Conservation (phyloP, 2,888 invertebrate genomes). For the Pharmacophagus antenor region DNA sequence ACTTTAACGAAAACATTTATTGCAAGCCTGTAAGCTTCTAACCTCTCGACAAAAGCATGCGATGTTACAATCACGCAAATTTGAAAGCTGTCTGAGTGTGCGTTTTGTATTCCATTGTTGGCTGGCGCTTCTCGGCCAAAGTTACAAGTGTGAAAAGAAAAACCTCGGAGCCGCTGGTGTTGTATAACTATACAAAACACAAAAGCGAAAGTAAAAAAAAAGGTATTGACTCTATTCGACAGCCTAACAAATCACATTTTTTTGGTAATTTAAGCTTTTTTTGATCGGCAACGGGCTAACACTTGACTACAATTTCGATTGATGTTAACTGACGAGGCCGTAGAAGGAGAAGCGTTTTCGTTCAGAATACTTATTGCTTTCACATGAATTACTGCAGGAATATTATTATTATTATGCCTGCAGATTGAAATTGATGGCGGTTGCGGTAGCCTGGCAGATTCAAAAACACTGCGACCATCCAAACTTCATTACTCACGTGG, state of each 20-base stretch:
- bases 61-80: constrained; percentile 20
- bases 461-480: too few species aligned
- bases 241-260: background rate
- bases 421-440: too few species aligned
- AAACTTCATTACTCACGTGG: too few species aligned
- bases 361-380: too few species aligned
- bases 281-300: too few species aligned
- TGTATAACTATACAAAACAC: background rate
- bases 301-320: too few species aligned
- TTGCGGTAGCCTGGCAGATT: too few species aligned
- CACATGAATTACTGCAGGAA: too few species aligned
- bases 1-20: constrained; percentile 21
- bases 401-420: too few species aligned
- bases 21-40: constrained; percentile 18
- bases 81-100: constrained; percentile 16
- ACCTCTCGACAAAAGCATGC: constrained; percentile 18
- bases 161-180: constrained; percentile 4
- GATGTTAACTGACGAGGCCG: too few species aligned
- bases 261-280: background rate
- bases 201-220: background rate
- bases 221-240: background rate
- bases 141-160: constrained; percentile 16
- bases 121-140: constrained; percentile 4
- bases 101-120: constrained; percentile 24
- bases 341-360: too few species aligned